Percentiles rank a stretch among this genome's conserved stretches.
These are phyloP conservation scores for Pyrgus malvae DNA, from an alignment of 2,888 invertebrate genomes.

Conservation along the genomic window DNA sequence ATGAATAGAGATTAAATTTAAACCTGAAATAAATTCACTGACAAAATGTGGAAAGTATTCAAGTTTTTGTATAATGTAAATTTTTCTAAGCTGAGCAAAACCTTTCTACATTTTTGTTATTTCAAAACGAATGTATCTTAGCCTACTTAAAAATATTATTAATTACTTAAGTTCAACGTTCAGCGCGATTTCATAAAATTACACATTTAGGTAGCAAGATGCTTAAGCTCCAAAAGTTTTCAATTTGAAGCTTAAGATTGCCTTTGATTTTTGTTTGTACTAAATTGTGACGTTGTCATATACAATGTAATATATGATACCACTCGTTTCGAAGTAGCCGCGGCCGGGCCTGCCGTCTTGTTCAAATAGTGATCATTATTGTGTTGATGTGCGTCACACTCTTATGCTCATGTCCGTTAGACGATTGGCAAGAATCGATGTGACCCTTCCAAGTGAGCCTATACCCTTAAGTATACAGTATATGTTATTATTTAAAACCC, in stretches of 20 bases:
- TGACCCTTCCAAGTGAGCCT: slow-evolving; percentile 72
- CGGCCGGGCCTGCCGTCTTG: slow-evolving; percentile 60
- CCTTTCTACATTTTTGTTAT: slow-evolving; percentile 19
- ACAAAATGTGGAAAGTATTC: slow-evolving; percentile 20
- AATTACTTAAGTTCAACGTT: too few species aligned
- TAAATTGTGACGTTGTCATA: background rate
- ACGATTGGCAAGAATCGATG: slow-evolving; percentile 66
- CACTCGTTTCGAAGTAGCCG: slow-evolving; percentile 19
- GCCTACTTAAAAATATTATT: background rate
- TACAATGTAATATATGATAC: too few species aligned
- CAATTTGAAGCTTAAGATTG: too few species aligned
- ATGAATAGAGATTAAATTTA: background rate
- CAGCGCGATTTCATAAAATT: too few species aligned
- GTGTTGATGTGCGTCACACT: slow-evolving; percentile 81
- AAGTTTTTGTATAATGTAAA: background rate
- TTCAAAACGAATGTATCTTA: slow-evolving; percentile 13
- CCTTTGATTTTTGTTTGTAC: too few species aligned
- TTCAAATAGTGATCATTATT: slow-evolving; percentile 73
- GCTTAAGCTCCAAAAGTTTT: too few species aligned
- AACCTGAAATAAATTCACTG: slow-evolving; percentile 24
- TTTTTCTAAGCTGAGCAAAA: background rate
- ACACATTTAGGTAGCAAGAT: too few species aligned
- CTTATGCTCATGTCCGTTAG: slow-evolving; percentile 71
- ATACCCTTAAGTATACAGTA: slow-evolving; percentile 52
- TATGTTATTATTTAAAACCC: slow-evolving; percentile 51